Evolutionary conservation across 2,113 vertebrate species (phyloP).

Genomic region (Gymnorhina tibicen): DNA sequence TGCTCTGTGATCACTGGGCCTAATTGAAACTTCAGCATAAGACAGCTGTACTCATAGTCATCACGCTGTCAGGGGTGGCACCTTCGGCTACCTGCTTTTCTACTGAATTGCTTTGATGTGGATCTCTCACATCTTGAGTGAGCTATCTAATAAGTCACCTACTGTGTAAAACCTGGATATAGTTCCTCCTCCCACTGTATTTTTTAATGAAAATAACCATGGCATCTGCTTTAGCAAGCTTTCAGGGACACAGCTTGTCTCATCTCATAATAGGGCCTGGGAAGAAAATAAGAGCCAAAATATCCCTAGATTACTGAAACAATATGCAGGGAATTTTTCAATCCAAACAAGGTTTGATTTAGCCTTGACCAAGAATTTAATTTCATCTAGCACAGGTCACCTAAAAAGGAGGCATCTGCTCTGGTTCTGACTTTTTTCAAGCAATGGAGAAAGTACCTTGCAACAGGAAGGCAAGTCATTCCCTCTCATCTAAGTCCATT

Average conservation of each 20-base stretch:
- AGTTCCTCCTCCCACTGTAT: background rate
- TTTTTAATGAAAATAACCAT: background rate
- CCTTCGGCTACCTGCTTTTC: background rate
- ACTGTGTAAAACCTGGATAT: background rate
- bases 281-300: background rate
- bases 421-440: background rate
- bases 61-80: background rate
- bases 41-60: background rate
- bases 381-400: background rate
- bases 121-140: background rate
- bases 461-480: background rate
- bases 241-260: background rate
- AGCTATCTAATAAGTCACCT: constrained; percentile 24
- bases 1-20: background rate
- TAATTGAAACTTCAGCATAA: background rate
- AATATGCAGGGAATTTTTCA: background rate
- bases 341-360: background rate
- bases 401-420: background rate
- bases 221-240: background rate
- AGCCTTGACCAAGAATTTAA: background rate
- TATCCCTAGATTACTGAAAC: background rate
- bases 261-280: background rate
- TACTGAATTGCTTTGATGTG: background rate
- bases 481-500: background rate
- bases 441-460: background rate